Percentiles rank a stretch among this genome's conserved stretches.
Evolutionary conservation across 2,888 invertebrate species (phyloP).

Genomic region (Hyposoter dolosus): DNA sequence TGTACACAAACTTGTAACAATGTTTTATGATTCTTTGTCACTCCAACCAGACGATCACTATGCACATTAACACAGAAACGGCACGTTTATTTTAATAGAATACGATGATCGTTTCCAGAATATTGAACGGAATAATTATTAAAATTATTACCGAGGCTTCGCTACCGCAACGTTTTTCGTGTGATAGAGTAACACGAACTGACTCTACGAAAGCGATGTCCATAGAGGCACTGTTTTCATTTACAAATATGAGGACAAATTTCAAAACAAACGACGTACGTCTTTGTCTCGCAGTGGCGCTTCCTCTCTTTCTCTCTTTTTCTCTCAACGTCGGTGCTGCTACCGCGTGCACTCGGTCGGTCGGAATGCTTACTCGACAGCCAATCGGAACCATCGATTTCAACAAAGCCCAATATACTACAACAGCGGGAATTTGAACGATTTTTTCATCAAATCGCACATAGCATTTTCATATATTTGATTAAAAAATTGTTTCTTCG

Average conservation of each 20-base stretch:
- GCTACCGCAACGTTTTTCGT: background rate
- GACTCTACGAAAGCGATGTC: background rate
- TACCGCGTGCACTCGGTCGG: background rate
- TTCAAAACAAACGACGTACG: background rate
- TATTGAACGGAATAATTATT: background rate
- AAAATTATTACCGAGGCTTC: background rate
- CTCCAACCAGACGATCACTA: background rate
- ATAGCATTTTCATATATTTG: too few species aligned
- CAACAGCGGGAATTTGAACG: too few species aligned
- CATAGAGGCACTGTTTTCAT: background rate
- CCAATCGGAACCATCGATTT: background rate
- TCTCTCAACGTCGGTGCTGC: background rate
- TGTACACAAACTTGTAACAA: background rate
- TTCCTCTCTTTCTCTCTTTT: slow-evolving; percentile 4
- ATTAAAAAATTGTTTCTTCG: too few species aligned
- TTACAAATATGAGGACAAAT: background rate
- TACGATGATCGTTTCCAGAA: background rate
- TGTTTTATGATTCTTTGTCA: background rate
- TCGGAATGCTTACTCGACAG: background rate
- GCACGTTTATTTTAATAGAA: background rate
- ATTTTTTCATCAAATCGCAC: too few species aligned
- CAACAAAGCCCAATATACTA: background rate
- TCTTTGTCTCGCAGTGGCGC: background rate
- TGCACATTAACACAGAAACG: background rate
- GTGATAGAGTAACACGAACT: background rate